Evolutionary conservation across 2,113 vertebrate genomes (phyloP).

Genomic region (Noturus placidus): DNA sequence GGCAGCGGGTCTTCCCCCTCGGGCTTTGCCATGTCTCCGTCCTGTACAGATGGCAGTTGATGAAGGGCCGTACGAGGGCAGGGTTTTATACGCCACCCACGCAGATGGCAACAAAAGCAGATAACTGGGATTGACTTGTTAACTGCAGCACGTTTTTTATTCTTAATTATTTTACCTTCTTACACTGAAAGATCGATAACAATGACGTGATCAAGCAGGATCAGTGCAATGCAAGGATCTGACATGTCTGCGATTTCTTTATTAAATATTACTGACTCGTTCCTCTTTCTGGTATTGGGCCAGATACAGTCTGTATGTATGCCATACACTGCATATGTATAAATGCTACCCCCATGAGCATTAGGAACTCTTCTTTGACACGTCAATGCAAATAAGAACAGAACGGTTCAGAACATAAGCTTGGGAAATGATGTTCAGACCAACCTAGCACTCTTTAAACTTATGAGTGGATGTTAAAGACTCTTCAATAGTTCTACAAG

Average conservation of each 20-base stretch:
- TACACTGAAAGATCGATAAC: background rate
- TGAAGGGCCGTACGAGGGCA: conserved; percentile 47
- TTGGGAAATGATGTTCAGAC: background rate
- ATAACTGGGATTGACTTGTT: conserved; percentile 1
- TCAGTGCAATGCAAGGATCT: conserved; percentile 2
- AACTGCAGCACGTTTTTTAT: background rate
- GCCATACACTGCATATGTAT: background rate
- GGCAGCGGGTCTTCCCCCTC: conserved; percentile 67
- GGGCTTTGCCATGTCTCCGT: conserved; percentile 76
- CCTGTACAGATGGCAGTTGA: conserved; percentile 63
- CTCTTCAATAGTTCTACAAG: background rate
- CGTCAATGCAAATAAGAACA: background rate
- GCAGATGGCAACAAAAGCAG: conserved; percentile 25
- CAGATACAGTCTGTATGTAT: background rate
- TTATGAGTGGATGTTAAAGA: too few relatives aligned
- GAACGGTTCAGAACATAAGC: background rate
- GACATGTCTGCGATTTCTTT: background rate
- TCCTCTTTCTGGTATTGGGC: background rate
- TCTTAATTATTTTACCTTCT: background rate
- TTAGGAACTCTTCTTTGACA: background rate
- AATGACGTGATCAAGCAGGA: background rate
- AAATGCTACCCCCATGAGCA: background rate
- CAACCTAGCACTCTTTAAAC: background rate
- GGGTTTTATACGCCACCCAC: conserved; percentile 39
- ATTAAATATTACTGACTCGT: background rate